Base-by-base conservation (phyloP, 2,888 invertebrate species). In the Dilophus febrilis region DNA sequence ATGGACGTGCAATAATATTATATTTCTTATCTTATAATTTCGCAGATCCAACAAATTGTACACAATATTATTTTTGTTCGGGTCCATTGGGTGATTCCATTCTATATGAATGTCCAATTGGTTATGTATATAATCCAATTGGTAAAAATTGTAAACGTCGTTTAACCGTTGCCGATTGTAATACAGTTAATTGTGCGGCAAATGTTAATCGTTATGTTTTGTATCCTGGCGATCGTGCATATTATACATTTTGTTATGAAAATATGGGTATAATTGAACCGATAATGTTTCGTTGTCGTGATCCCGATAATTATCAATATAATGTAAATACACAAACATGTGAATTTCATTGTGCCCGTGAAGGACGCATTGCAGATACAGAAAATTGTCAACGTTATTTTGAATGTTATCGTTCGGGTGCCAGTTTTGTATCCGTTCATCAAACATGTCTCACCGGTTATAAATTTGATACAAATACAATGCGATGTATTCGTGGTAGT, bases 21-120 rank as follows among this genome's bases (percentile, higher is more conserved):
- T 12, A 14, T 14, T 4, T 16, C 4, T 8, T 26, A 19, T 22
- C 6, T 35, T 26, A 22, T 22, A 22, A 6, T 6, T 22, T 6
- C 22, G 22, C 13, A 26, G 40, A 43, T 40, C 40, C 43, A 26
- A 16, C 31, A 17, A 36, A 45, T 27, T 45, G 45, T 19, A 33
- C 40, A 13, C 41, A 42, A 34, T 45, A 43, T 28, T 41, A 34
- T 33, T 31, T 45, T 22, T 45, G 45, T 29, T 30, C 37, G 13
- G 38, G 33, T 26, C 32, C 29, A 13, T 28, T 37, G 6, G 43
- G 41, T 8, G 28, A 12, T 10, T 35, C 41, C 11, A 31, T 34
- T 12, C 38, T 40, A 40, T 45, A 43, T 27, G 35, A 38, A 33
- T 43, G 45, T 16, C 40, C 40, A 11, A 30, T 35, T 28, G 32